A percentile compares a stretch with the other conserved stretches of the same genome.
phyloP scores from a whole-genome alignment of 2,113 vertebrate genomes.

The Chamaetylas fuelleborni region DNA sequence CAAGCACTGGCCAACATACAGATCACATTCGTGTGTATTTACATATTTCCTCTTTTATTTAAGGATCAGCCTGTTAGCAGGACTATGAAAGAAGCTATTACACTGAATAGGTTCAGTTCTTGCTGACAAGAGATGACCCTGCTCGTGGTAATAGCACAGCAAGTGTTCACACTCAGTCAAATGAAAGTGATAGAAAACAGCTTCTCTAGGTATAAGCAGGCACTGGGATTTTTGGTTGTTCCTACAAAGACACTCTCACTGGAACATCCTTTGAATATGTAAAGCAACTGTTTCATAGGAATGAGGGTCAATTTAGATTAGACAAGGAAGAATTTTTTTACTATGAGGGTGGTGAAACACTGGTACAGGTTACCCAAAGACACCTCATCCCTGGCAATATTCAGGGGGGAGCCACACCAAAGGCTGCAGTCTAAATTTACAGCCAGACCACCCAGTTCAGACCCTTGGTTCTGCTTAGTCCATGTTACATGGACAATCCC shows the following conservation, averaged over 20 bases:
- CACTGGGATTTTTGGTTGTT: not conserved
- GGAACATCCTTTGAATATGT: not conserved
- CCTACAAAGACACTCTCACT: not conserved
- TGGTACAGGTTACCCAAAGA: not conserved
- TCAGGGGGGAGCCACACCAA: not conserved
- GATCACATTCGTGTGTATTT: not conserved
- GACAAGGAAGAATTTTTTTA: not conserved
- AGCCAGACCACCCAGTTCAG: not conserved
- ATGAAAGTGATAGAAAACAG: not conserved
- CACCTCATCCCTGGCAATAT: not conserved
- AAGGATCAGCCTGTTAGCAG: not conserved
- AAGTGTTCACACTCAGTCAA: not conserved
- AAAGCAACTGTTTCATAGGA: not conserved
- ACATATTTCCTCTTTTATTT: not conserved
- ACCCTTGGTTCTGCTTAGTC: not conserved
- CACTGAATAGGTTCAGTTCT: not conserved
- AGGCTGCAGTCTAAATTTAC: not conserved
- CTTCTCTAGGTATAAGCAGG: not conserved
- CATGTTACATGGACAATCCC: not conserved
- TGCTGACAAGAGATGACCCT: not conserved
- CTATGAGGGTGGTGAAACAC: not conserved
- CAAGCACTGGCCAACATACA: not conserved
- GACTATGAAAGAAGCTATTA: not conserved
- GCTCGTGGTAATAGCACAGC: fast-evolving
- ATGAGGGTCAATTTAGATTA: not conserved